A percentile compares a stretch with the other conserved stretches of the same genome.
These are phyloP conservation scores for Mimas tiliae DNA, from an alignment of 2,888 invertebrate species.

Conservation along the genomic window DNA sequence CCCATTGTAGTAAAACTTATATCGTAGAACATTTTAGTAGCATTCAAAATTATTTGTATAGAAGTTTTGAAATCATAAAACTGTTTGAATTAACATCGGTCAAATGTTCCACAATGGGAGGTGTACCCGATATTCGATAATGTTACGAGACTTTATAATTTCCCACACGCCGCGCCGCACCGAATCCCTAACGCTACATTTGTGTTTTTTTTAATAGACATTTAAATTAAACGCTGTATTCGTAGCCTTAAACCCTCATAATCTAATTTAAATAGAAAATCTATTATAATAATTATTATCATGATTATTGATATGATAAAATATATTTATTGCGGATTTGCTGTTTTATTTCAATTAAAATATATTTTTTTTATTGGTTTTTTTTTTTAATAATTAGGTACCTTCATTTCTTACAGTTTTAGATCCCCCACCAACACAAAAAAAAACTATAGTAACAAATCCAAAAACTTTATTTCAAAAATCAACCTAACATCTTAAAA, in stretches of 20 bases:
- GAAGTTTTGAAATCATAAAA: background rate
- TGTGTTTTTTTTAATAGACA: conserved; percentile 66
- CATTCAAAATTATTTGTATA: background rate
- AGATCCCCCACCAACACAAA: background rate
- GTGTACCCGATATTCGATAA: background rate
- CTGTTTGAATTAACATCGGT: background rate
- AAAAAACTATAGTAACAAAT: background rate
- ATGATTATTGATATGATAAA: conserved; percentile 76
- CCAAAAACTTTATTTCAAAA: conserved; percentile 2
- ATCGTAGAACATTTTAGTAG: background rate
- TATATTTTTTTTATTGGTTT: conserved; percentile 72
- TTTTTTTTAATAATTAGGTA: conserved; percentile 30
- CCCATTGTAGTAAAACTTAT: background rate
- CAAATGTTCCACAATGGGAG: conserved; percentile 2
- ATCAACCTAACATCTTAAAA: conserved; percentile 42
- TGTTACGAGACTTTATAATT: background rate
- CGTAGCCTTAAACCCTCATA: conserved; percentile 78
- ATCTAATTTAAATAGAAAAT: conserved; percentile 62
- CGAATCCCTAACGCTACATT: conserved; percentile 50
- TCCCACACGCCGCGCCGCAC: conserved; percentile 3
- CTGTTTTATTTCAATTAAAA: conserved; percentile 49
- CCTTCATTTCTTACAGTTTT: too few relatives aligned
- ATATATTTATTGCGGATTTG: conserved; percentile 75
- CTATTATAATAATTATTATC: conserved; percentile 63
- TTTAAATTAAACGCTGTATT: conserved; percentile 65